Percentiles rank a stretch among this genome's conserved stretches.
These are phyloP conservation scores for Oxycera nigricornis DNA, from an alignment of 2,888 invertebrate species.

Conservation along the genomic window DNA sequence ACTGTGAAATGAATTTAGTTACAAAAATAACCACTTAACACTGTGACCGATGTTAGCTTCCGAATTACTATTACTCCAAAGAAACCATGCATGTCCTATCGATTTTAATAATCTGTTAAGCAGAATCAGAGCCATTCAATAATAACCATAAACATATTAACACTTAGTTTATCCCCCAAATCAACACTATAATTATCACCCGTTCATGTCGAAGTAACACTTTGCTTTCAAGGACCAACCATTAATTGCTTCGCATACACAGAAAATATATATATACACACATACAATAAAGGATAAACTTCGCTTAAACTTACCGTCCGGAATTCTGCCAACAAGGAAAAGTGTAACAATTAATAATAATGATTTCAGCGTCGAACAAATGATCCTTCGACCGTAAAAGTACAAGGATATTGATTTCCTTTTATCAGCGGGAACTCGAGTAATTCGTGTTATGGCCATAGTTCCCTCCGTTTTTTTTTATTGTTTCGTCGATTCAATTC, in stretches of 20 bases:
- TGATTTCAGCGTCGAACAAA: conserved; percentile 25
- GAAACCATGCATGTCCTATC: too few relatives aligned
- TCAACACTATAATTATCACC: not conserved
- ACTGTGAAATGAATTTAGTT: too few relatives aligned
- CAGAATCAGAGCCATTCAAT: not conserved
- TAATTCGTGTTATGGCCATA: conserved; percentile 17
- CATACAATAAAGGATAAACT: not conserved
- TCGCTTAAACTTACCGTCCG: conserved; percentile 12
- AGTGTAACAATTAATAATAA: conserved; percentile 23
- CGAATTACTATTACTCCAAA: too few relatives aligned
- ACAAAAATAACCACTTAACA: too few relatives aligned
- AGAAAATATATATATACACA: not conserved
- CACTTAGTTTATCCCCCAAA: not conserved
- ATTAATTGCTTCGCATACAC: not conserved
- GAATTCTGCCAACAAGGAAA: not conserved
- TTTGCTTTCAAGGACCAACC: not conserved
- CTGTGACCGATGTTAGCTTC: too few relatives aligned
- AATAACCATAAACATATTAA: not conserved
- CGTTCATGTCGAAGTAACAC: too few relatives aligned
- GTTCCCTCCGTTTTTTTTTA: not conserved
- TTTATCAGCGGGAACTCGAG: conserved; percentile 26
- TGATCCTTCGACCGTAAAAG: conserved; percentile 8
- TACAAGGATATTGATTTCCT: conserved; percentile 31
- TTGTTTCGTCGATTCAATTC: not conserved
- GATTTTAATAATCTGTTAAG: not conserved